Base-by-base conservation (phyloP, 92 coral and sea anemone species). In the Virgularia gustaviana region DNA sequence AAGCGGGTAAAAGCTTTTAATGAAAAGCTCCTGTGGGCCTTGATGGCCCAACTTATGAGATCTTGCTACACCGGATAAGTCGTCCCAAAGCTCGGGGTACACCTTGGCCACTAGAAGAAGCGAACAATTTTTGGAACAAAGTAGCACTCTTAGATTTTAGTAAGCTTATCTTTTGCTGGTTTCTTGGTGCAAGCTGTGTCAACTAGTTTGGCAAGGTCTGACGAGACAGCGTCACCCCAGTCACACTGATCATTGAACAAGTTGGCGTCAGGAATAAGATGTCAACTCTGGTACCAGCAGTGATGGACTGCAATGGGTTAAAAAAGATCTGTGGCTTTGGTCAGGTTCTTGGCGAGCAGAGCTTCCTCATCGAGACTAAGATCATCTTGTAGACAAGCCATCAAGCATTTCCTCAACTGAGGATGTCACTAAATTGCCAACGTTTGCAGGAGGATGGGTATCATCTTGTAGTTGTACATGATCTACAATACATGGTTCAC, bases 11-110 rank as follows among this genome's bases (percentile, higher is more conserved):
- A 83, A 58, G 3, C 83, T 73, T 57, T 71, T 81, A 25, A 77
- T 44, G 20, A 83, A 71, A 49, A 43, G 35, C 63, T 35, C 75
- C 58, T 65, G 81, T 15, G 77, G 65, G n/a, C 63, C 27, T 61
- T 77, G 87, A 36, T 77, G 71, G 2, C 59, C 36, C 19, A 53
- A 52, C 30, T 83, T 79, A 6, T 75, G 82, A 23, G 67, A 47
- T 44, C 62, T 82, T 4, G 76, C 36, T 32, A 57, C 59, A 41
- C 67, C 77, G 13, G 8, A 59, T 23, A 75, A 52, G 59, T 75
- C 81, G 63, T 75, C 82, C 82, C 78, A 82, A 19, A 82, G 65
- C 62, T 82, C 86, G 36, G 81, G 85, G 42, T 81, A 74, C 33
- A 81, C 81, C 41, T 65, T 33, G 24, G 78, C 78, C 27, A 81